These are phyloP conservation scores for Eurosta solidaginis DNA, from an alignment of 1,140 invertebrate species.

Conservation along the genomic window DNA sequence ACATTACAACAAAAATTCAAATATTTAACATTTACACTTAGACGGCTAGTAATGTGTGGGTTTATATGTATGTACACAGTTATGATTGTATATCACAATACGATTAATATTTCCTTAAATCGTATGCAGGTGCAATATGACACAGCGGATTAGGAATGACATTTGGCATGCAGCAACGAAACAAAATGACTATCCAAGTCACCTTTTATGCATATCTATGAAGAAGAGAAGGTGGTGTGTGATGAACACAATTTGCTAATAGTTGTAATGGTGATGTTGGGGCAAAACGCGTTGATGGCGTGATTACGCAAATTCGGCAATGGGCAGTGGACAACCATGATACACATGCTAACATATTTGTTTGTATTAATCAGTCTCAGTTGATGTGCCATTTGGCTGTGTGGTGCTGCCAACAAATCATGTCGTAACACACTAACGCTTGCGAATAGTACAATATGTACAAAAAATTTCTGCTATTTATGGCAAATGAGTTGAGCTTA, in stretches of 20 bases:
- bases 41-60: not conserved
- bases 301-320: not conserved
- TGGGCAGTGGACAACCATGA: not conserved
- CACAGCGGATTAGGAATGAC: not conserved
- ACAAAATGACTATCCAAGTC: not conserved
- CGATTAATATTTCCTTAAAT: not conserved
- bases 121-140: not conserved
- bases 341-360: not conserved
- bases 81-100: constrained; percentile 16
- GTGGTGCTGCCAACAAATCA: not conserved
- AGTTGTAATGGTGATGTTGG: too few relatives aligned
- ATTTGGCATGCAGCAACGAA: constrained; percentile 20
- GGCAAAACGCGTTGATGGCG: not conserved
- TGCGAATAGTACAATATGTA: constrained; percentile 12
- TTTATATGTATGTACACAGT: not conserved
- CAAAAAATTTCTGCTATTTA: not conserved
- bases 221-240: not conserved
- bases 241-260: too few relatives aligned
- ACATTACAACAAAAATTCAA: constrained; percentile 34
- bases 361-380: not conserved
- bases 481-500: too few relatives aligned
- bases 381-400: not conserved
- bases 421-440: too few relatives aligned
- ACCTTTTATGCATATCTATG: not conserved
- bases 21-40: constrained; percentile 14